phyloP scores from a whole-genome alignment of 2,113 vertebrate species.

The Lontra canadensis region DNA sequence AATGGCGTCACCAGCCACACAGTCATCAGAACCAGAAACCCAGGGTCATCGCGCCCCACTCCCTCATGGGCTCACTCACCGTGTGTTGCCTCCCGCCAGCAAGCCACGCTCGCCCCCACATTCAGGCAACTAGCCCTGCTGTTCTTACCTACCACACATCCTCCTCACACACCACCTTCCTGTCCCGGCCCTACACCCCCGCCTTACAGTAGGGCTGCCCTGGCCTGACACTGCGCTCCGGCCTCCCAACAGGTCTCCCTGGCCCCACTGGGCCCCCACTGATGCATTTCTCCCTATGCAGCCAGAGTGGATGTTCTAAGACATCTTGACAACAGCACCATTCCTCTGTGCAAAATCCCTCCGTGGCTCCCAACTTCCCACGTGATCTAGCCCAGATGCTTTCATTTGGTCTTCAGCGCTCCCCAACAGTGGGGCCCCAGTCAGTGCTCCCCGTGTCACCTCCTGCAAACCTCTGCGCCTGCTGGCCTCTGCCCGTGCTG shows the following conservation, averaged over 20 bases:
- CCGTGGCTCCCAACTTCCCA: neutral
- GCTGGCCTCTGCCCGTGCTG: neutral
- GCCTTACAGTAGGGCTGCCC: neutral
- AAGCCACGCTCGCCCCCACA: rapidly evolving
- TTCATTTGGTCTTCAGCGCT: neutral
- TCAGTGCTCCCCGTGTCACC: neutral
- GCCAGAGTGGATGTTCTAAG: neutral
- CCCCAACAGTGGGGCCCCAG: neutral
- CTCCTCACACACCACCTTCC: neutral
- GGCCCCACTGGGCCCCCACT: neutral
- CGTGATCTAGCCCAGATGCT: rapidly evolving
- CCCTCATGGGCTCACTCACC: neutral
- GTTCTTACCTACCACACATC: neutral
- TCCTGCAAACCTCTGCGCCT: neutral
- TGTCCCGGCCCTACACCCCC: neutral
- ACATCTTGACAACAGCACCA: rapidly evolving
- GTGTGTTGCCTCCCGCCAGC: neutral
- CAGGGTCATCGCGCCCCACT: neutral
- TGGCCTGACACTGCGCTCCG: neutral
- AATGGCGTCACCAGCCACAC: neutral
- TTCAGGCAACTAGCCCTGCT: neutral
- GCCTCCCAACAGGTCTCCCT: neutral
- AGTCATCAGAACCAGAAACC: constrained; percentile 27
- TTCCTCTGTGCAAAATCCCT: neutral
- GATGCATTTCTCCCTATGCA: neutral